These are phyloP conservation scores for Drosophila kurseongensis DNA, from an alignment of 1,140 invertebrate genomes.

Conservation along the genomic window DNA sequence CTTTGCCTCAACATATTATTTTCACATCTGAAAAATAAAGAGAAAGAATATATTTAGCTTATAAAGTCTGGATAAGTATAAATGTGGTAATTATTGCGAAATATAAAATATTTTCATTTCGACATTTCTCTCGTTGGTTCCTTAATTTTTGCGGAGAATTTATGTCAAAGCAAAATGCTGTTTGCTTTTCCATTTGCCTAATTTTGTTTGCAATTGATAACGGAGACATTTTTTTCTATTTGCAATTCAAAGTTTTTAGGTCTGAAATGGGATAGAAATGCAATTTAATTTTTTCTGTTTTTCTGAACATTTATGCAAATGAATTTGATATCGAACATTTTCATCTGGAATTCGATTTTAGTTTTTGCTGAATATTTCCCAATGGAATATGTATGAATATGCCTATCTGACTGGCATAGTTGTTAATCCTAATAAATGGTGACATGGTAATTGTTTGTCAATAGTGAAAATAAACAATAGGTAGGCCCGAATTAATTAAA, in stretches of 20 bases:
- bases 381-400: constrained; percentile 1
- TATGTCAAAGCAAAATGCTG: constrained; percentile 47
- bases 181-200: constrained; percentile 53
- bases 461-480: not conserved
- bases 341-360: constrained; percentile 12
- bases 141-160: constrained; percentile 20
- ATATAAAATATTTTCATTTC: constrained; percentile 3
- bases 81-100: not conserved
- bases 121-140: constrained; percentile 1
- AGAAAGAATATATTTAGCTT: not conserved
- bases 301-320: constrained; percentile 17
- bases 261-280: constrained; percentile 15
- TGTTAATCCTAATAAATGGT: constrained; percentile 10
- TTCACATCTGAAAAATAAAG: constrained; percentile 4
- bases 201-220: constrained; percentile 37
- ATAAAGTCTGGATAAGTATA: no score
- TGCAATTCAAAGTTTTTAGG: constrained; percentile 27
- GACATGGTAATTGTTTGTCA: constrained; percentile 1
- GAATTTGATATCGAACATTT: constrained; percentile 8
- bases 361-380: constrained; percentile 3
- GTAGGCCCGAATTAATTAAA: not conserved
- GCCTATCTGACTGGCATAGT: not conserved
- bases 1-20: not conserved
- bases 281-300: constrained; percentile 15
- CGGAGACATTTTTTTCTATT: constrained; percentile 36